Evolutionary conservation across 2,113 vertebrate genomes (phyloP).

Genomic region (Pseudonaja textilis): DNA sequence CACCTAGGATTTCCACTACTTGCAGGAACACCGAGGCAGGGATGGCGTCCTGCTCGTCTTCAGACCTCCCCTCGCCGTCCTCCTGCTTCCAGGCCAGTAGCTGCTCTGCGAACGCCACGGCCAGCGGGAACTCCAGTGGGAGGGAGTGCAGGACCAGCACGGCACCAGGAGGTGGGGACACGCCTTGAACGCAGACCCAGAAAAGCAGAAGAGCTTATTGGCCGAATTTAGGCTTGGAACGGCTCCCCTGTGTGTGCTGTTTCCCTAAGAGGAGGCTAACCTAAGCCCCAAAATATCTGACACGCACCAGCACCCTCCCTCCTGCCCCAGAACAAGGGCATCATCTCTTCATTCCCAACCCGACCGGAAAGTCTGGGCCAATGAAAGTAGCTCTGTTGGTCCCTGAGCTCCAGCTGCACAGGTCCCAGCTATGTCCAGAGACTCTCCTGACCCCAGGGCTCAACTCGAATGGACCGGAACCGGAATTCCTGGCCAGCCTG

Average conservation of each 20-base stretch:
- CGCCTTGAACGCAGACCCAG: slow-evolving; percentile 72
- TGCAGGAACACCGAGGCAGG: slow-evolving; percentile 89
- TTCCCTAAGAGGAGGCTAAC: too few relatives aligned
- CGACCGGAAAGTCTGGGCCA: background rate
- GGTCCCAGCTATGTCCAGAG: background rate
- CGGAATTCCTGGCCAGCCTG: too few relatives aligned
- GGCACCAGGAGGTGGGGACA: slow-evolving; percentile 92
- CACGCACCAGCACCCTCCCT: too few relatives aligned
- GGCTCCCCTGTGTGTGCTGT: background rate
- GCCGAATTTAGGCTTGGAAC: background rate
- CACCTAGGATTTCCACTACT: slow-evolving; percentile 92
- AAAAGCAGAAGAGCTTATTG: background rate
- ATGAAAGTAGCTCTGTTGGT: too few relatives aligned
- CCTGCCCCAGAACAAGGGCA: too few relatives aligned
- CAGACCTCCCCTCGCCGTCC: slow-evolving; percentile 78
- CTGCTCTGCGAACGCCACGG: slow-evolving; percentile 94
- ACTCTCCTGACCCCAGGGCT: background rate
- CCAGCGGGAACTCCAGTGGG: slow-evolving; percentile 92
- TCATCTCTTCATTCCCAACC: background rate
- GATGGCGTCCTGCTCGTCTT: slow-evolving; percentile 89
- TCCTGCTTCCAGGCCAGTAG: slow-evolving; percentile 89
- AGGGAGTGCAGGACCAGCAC: slow-evolving; percentile 92
- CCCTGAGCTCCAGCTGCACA: background rate
- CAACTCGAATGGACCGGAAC: background rate
- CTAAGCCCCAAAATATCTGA: background rate